Percentiles rank a stretch among this genome's conserved stretches.
Evolutionary conservation across 2,888 invertebrate species (phyloP).

Genomic region (Coecobrya sp.): DNA sequence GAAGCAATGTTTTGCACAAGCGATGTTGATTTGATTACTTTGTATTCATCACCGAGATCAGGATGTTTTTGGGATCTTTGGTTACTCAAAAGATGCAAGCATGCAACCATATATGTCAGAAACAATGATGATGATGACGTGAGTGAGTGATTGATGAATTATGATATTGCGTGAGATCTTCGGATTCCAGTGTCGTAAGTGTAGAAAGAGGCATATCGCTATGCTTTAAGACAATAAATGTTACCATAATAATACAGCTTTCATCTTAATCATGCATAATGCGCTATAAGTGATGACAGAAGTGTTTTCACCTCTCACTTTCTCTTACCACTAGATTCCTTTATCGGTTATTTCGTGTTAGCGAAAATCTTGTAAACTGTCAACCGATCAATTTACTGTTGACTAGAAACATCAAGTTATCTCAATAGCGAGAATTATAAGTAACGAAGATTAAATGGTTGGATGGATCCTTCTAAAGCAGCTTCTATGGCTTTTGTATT

Average conservation of each 20-base stretch:
- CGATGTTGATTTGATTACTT: not conserved
- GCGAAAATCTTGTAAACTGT: conserved; percentile 32
- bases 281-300: not conserved
- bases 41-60: not conserved
- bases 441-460: not conserved
- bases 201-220: not conserved
- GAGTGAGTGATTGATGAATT: conserved; percentile 44
- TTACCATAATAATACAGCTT: conserved; percentile 36
- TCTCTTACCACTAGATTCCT: not conserved
- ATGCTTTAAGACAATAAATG: not conserved
- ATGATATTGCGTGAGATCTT: not conserved
- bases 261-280: conserved; percentile 26
- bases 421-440: not conserved
- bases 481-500: not conserved
- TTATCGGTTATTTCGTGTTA: not conserved
- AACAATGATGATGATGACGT: conserved; percentile 9
- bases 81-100: not conserved
- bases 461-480: not conserved
- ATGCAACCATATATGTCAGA: not conserved
- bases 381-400: conserved; percentile 26
- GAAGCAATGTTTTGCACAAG: no score
- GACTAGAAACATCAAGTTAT: not conserved
- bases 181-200: not conserved
- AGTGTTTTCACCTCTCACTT: not conserved
- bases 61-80: not conserved